phyloP scores from a whole-genome alignment of 2,797 vertebrate species.

The Austrolebias charrua region DNA sequence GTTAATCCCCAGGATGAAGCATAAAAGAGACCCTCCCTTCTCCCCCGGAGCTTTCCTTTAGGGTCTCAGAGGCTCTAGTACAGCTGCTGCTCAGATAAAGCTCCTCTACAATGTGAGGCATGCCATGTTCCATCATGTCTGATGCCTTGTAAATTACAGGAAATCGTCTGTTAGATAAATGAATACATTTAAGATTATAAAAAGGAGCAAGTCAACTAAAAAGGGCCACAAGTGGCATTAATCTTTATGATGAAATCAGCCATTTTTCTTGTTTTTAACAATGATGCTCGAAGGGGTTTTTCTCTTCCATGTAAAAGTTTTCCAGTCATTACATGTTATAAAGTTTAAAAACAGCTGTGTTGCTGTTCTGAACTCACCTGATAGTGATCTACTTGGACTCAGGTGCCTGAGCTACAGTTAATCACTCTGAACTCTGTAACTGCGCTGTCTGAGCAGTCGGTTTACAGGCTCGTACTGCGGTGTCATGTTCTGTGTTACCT shows the following conservation, averaged over 20 bases:
- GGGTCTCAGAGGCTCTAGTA: slow-evolving; percentile 35
- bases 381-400: slow-evolving; percentile 11
- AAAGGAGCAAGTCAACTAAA: neutral
- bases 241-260: slow-evolving; percentile 4
- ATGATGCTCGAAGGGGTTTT: too few species aligned
- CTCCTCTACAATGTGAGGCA: slow-evolving; percentile 40
- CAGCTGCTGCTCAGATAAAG: slow-evolving; percentile 54
- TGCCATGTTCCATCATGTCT: slow-evolving; percentile 21
- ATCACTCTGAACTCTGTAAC: slow-evolving; percentile 50
- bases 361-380: slow-evolving; percentile 19
- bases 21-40: slow-evolving; percentile 39
- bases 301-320: too few species aligned
- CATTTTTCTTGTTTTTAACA: too few species aligned
- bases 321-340: too few species aligned
- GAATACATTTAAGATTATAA: too few species aligned
- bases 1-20: slow-evolving; percentile 54
- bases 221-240: neutral
- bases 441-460: slow-evolving; percentile 49
- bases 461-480: slow-evolving; percentile 47
- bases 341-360: neutral
- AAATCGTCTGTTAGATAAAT: too few species aligned
- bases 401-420: slow-evolving; percentile 47
- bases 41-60: slow-evolving; percentile 35
- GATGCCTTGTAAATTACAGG: neutral
- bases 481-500: slow-evolving; percentile 74